These are phyloP conservation scores for Onthophagus sagittarius DNA, from an alignment of 2,888 invertebrate species.

Conservation along the genomic window DNA sequence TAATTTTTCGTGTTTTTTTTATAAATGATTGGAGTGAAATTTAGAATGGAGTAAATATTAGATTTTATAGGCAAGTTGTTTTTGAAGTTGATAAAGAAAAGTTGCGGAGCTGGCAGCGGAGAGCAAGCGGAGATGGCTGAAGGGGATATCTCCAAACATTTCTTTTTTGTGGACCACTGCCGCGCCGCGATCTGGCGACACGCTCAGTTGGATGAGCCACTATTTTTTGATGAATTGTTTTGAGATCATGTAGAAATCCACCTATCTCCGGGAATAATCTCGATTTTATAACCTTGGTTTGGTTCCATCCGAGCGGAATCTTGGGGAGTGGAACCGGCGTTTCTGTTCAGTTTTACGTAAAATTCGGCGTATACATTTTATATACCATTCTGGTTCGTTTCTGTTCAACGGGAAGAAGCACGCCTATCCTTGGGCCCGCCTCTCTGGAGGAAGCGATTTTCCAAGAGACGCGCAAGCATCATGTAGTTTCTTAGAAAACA, in stretches of 20 bases:
- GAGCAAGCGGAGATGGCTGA: background rate
- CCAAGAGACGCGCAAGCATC: background rate
- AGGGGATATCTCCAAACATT: background rate
- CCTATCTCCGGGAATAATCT: background rate
- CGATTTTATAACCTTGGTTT: background rate
- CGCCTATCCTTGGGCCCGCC: background rate
- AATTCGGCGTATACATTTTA: background rate
- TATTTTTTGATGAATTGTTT: slow-evolving; percentile 11
- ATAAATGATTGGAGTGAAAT: no score
- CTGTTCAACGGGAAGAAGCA: background rate
- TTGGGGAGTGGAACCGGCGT: background rate
- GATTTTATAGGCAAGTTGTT: no score
- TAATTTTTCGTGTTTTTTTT: no score
- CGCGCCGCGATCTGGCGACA: background rate
- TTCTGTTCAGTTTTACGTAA: background rate
- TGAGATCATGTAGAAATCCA: slow-evolving; percentile 6
- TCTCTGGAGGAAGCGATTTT: background rate
- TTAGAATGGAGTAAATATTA: no score
- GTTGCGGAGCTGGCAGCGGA: background rate
- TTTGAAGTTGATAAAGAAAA: background rate
- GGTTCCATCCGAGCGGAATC: background rate
- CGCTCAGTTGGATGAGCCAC: background rate
- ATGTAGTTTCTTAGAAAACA: background rate
- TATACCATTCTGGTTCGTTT: background rate
- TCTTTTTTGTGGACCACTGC: background rate